Evolutionary conservation across 2,113 vertebrate species (phyloP), one percentile per base, ranked within the genome.

Genomic region (Scytalopus superciliaris): DNA sequence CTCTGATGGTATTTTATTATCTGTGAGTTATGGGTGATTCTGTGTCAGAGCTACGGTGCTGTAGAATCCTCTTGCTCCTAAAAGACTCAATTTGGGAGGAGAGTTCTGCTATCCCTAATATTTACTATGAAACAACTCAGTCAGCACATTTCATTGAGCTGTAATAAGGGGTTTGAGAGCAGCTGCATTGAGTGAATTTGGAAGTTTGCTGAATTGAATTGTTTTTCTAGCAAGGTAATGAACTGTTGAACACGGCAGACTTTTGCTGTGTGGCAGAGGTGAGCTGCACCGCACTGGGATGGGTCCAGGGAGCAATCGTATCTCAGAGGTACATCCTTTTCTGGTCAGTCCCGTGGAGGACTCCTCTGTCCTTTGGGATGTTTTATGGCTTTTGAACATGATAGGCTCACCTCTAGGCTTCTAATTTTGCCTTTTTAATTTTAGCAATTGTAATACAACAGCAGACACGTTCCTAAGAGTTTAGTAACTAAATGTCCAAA

Each of bases 91-190:
- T 91, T 67, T 90, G 74, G 78, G 72, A 93, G 63, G 39, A 45
- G 67, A 86, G 50, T 85, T 93, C 57, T 79, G 62, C 84, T 80
- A 6, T 87, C 91, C 73, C 81, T 89, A 85, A 90, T 91, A 89
- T 76, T 96, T 94, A 83, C 84, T 70, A 62, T 91, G 67, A 70
- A 96, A 73, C 45, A 80, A 63, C 75, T 80, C 94, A 37, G 74
- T 96, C 89, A 91, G 91, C 91, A 76, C 63, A 73, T 95, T 93
- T 80, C 78, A 91, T 87, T 96, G 86, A 96, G 53, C 67, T 80
- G 74, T 82, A 80, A 56, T 87, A 62, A 91, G 84, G 62, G 69
- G 55, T 10, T 96, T 91, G 81, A 95, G 74, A 93, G 89, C 91
- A 87, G 74, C 69, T 87, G 77, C 47, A 16, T 18, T 4, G 11